These are phyloP conservation scores for Neocrepidodera transversa DNA, from an alignment of 2,888 invertebrate species.

Conservation along the genomic window DNA sequence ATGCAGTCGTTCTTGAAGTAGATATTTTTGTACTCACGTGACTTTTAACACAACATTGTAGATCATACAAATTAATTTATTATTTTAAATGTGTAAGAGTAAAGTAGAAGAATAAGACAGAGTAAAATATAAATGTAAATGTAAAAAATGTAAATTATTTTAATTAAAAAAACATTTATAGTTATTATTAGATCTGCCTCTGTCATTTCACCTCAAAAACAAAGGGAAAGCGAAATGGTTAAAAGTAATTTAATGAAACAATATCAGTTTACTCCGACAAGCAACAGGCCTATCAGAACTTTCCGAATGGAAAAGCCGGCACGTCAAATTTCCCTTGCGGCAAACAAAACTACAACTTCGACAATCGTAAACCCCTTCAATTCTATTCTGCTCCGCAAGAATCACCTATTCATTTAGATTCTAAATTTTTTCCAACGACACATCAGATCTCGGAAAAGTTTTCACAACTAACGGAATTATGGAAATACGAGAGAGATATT, in stretches of 20 bases:
- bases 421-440: conserved; percentile 24
- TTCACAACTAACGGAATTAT: neutral
- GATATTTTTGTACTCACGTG: too few species aligned
- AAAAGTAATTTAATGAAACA: conserved; percentile 21
- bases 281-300: conserved; percentile 42
- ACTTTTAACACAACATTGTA: too few species aligned
- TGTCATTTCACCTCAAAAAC: too few species aligned
- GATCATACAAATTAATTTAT: too few species aligned
- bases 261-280: conserved; percentile 35
- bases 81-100: too few species aligned
- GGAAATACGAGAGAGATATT: conserved; percentile 1
- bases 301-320: conserved; percentile 32
- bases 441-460: conserved; percentile 8
- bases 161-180: too few species aligned
- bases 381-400: conserved; percentile 36
- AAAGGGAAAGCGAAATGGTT: too few species aligned
- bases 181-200: too few species aligned
- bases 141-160: too few species aligned
- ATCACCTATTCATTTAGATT: conserved; percentile 41
- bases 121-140: too few species aligned
- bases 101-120: too few species aligned
- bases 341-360: conserved; percentile 36
- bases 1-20: too few species aligned
- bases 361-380: conserved; percentile 41
- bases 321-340: conserved; percentile 39